phyloP scores from a whole-genome alignment of 2,113 vertebrate species.

The Cyprinodon tularosa region DNA sequence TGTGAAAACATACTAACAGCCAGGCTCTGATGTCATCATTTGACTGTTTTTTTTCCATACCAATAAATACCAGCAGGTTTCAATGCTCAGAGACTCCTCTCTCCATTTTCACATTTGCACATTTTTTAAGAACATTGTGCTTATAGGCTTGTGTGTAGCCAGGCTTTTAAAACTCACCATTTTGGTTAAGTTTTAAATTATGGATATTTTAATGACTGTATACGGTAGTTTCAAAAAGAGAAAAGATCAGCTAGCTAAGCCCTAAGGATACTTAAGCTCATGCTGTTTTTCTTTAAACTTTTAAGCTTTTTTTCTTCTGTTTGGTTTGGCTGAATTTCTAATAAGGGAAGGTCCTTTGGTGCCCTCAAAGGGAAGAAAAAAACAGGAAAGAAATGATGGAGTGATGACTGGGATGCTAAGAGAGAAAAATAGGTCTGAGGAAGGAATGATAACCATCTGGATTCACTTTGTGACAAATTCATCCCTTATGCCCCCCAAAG shows the following conservation, averaged over 20 bases:
- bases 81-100: slow-evolving; percentile 24
- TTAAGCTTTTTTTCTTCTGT: slow-evolving; percentile 44
- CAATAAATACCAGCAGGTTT: slow-evolving; percentile 39
- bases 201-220: slow-evolving; percentile 4
- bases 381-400: slow-evolving; percentile 46
- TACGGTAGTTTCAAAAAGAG: slow-evolving; percentile 14
- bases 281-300: slow-evolving; percentile 49
- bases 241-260: slow-evolving; percentile 33
- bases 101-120: not conserved
- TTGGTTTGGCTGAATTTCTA: slow-evolving; percentile 63
- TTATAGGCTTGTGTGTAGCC: not conserved
- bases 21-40: slow-evolving; percentile 60
- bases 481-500: slow-evolving; percentile 55
- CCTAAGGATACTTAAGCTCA: slow-evolving; percentile 33
- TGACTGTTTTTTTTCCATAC: slow-evolving; percentile 40
- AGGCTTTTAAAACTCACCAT: not conserved
- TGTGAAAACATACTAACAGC: slow-evolving; percentile 46
- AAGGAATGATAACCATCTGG: slow-evolving; percentile 68
- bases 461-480: slow-evolving; percentile 69
- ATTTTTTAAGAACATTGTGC: not conserved
- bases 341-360: slow-evolving; percentile 37
- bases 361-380: slow-evolving; percentile 8
- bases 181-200: slow-evolving; percentile 1
- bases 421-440: slow-evolving; percentile 22
- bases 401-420: slow-evolving; percentile 62